Base-by-base conservation (phyloP, 2,888 invertebrate genomes). In the Cosmia pyralina region DNA sequence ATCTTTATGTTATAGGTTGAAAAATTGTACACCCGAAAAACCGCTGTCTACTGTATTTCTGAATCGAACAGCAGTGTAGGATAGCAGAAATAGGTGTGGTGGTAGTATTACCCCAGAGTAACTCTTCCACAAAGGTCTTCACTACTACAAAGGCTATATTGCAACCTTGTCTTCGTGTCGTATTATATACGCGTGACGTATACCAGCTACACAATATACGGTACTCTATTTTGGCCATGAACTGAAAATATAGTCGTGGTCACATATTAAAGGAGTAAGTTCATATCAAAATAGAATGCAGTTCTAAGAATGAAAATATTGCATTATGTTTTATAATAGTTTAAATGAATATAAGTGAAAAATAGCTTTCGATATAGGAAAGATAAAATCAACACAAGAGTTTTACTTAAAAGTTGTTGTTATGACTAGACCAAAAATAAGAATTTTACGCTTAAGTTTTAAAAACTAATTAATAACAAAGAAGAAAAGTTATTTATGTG, bases 221-320 rank as follows among this genome's bases (percentile, higher is more conserved):
- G 41, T 64, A 82, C 82, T 77, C 78, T 82, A 48, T 67, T 71
- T 59, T 44, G 11, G 44, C 79, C 82, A 15, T 82, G 79, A 65
- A 68, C 34, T 65, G 7, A 38, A 38, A 48, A 11, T 57, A 28
- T 19, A 34, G 17, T 55, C 50, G 34, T 62, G 17, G 60, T 38
- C 41, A 62, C 59, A 15, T 53, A 15, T 13, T 55, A 38, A 52
- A 46, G 22, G 19, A 10, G 7, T 7, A 22, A 6, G 7, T 7
- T 57, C 38, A 34, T 48, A 41, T 50, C 38, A 38, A 63, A 34
- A 38, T 17, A 11, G 63, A n/a, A 34, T 11, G 17, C 34, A 66
- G 22, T 66, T 41, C 19, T 15, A 19, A 4, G 19, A 41, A 69
- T 38, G 0, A 41, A 48, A 48, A 22, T 17, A 17, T 38, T 34